These are phyloP conservation scores for Drosophila takahashii DNA, from an alignment of 1,140 invertebrate species.

Conservation along the genomic window DNA sequence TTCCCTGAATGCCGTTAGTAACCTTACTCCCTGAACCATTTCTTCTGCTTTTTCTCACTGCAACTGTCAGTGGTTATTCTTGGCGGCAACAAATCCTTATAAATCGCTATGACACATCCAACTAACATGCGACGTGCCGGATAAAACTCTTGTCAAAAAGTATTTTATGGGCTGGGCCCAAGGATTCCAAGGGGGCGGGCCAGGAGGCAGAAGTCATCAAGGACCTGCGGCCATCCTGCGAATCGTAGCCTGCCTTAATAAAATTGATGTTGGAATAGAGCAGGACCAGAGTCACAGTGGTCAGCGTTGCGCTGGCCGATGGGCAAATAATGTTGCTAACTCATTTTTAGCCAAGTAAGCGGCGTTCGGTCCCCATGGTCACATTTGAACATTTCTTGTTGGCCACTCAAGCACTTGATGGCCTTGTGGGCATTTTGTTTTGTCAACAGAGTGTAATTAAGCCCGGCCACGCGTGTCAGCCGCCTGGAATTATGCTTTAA, in stretches of 20 bases:
- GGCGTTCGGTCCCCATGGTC: conserved; percentile 50
- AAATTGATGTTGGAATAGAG: conserved; percentile 24
- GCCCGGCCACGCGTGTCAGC: conserved; percentile 33
- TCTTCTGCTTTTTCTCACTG: conserved; percentile 6
- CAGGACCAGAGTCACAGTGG: conserved; percentile 8
- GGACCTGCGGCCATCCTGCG: conserved; percentile 43
- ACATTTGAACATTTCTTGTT: conserved; percentile 52
- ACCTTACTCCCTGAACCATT: background rate
- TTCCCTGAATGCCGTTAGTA: background rate
- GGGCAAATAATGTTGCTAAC: conserved; percentile 75
- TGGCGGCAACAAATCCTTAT: conserved; percentile 73
- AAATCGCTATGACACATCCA: conserved; percentile 66
- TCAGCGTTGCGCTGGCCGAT: conserved; percentile 24
- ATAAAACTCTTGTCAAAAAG: conserved; percentile 80
- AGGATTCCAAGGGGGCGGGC: conserved; percentile 29
- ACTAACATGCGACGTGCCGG: conserved; percentile 67
- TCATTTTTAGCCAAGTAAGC: conserved; percentile 64
- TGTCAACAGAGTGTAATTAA: conserved; percentile 74
- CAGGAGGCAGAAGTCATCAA: conserved; percentile 46
- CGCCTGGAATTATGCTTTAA: conserved; percentile 66
- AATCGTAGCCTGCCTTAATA: conserved; percentile 18
- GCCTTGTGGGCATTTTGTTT: conserved; percentile 57
- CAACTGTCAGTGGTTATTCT: conserved; percentile 41
- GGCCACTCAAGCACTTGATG: conserved; percentile 57
- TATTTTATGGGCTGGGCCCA: conserved; percentile 64